Percentiles rank a stretch among this genome's conserved stretches.
These are phyloP conservation scores for Leptopilina syphax DNA, from an alignment of 2,888 invertebrate species.

Conservation along the genomic window DNA sequence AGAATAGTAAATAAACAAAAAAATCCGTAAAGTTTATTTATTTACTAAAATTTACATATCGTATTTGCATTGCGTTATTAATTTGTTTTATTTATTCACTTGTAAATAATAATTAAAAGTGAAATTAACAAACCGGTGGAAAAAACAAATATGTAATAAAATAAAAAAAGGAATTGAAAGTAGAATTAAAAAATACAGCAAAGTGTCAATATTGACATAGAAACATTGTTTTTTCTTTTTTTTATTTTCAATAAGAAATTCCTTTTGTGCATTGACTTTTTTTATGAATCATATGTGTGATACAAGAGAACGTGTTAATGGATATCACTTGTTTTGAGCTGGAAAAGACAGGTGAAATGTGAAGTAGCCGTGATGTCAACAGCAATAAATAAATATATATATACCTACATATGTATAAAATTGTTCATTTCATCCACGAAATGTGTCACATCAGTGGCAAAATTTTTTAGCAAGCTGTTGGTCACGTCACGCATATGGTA, in stretches of 20 bases:
- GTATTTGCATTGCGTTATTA: too few relatives aligned
- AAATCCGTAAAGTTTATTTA: too few relatives aligned
- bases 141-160: too few relatives aligned
- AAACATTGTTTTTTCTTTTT: too few relatives aligned
- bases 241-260: not conserved
- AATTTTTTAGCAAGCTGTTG: conserved; percentile 16
- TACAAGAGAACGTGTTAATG: not conserved
- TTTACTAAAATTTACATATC: too few relatives aligned
- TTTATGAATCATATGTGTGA: not conserved
- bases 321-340: not conserved
- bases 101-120: too few relatives aligned
- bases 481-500: not conserved
- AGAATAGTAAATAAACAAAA: too few relatives aligned
- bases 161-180: too few relatives aligned
- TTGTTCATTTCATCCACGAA: conserved; percentile 16
- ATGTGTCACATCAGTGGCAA: conserved; percentile 2
- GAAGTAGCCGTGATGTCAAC: conserved; percentile 9
- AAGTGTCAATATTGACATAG: too few relatives aligned
- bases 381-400: not conserved
- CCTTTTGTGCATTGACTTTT: not conserved
- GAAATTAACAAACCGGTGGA: too few relatives aligned
- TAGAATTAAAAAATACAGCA: too few relatives aligned
- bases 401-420: not conserved
- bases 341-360: conserved; percentile 5
- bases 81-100: too few relatives aligned